Evolutionary conservation across 2,113 vertebrate species (phyloP), one percentile per base, ranked within the genome.

Genomic region (Oryzias melastigma): DNA sequence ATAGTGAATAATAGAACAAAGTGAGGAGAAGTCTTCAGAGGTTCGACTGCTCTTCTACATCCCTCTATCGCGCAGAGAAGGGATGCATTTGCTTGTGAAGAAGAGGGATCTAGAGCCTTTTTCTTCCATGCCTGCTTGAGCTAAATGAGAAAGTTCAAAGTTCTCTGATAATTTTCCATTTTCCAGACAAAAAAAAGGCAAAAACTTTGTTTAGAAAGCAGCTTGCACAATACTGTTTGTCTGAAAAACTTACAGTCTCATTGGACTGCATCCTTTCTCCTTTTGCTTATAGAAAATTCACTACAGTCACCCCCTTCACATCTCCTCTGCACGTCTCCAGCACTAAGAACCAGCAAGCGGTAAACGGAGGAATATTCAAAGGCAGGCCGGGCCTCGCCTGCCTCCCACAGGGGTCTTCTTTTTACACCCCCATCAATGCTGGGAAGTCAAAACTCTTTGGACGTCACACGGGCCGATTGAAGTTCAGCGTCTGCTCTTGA

Each of bases 1-100:
- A 85, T 92, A 77, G 89, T 93, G 89, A 93, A 93, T 93, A 91
- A 93, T 93, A 91, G 89, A 93, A 93, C 92, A 93, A 93, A 93
- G 92, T 89, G 80, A 78, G 87, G 76, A 90, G 47, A 73, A 67
- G 85, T 82, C 89, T 92, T 89, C 89, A 77, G 91, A 91, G 90
- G 78, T 79, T 90, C 82, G 78, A 58, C 81, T 83, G 81, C 86
- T 88, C 82, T 90, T 89, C 86, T 75, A 45, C 78, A 84, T 75
- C 72, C 78, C 82, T 81, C 78, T 65, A 80, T 86, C 45, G 71
- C 63, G 53, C 71, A 56, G 80, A 61, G 61, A 62, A 62, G 50
- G 50, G 59, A 61, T 66, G 55, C 66, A 73, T 81, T 58, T 65
- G 60, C 40, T 16, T 47, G 58, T 5, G 17, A 56, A 51, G 3